phyloP scores from a whole-genome alignment of 2,888 invertebrate species.

The Pherbina coryleti region DNA sequence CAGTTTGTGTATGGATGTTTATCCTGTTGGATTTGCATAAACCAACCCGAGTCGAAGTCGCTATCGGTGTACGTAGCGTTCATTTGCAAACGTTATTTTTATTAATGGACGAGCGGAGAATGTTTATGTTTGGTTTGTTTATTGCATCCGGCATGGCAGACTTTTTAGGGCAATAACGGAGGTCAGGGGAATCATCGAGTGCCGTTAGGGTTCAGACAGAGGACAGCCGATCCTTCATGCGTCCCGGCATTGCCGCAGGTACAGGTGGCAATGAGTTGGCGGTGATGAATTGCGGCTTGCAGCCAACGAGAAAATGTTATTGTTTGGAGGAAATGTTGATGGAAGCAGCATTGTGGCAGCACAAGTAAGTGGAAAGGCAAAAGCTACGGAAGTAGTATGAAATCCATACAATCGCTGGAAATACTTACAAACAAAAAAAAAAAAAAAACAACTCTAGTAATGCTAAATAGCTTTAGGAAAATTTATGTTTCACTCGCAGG shows the following conservation, averaged over 20 bases:
- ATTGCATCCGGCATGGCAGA: conserved; percentile 16
- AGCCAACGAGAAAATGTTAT: conserved; percentile 17
- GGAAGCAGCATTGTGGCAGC: background rate
- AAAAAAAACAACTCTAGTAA: background rate
- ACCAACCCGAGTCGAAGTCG: background rate
- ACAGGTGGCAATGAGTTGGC: conserved; percentile 27
- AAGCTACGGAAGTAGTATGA: background rate
- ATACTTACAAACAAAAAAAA: background rate
- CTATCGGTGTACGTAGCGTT: conserved; percentile 26
- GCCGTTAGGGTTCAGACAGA: background rate
- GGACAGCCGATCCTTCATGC: background rate
- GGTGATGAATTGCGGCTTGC: conserved; percentile 19
- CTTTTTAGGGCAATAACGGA: background rate
- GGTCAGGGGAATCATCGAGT: background rate
- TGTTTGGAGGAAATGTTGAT: conserved; percentile 17
- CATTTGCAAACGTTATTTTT: conserved; percentile 37
- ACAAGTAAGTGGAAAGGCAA: background rate
- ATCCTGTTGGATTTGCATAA: background rate
- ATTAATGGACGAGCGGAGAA: conserved; percentile 38
- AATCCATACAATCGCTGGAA: too few relatives aligned
- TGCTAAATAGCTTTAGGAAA: conserved; percentile 16
- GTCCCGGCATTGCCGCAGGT: conserved; percentile 9
- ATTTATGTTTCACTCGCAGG: conserved; percentile 9
- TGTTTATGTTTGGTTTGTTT: conserved; percentile 32
- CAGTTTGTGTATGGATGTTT: conserved; percentile 1